Evolutionary conservation across 2,888 invertebrate genomes (phyloP), one percentile per base, ranked within the genome.

Genomic region (Eustalomyia histrio): DNA sequence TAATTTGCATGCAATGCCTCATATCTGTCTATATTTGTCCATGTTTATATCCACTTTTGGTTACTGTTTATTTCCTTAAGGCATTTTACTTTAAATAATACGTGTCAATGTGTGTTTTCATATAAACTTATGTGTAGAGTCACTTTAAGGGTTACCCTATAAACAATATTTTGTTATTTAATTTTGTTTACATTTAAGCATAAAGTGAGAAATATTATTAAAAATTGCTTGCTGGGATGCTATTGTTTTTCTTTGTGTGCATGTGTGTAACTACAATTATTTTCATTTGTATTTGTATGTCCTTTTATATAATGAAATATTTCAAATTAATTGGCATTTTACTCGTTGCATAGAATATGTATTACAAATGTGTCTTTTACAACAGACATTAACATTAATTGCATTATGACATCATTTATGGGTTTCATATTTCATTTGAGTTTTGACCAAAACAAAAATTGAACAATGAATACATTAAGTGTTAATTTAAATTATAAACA

Each of bases 351-450:
- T 50, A 16, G 39, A 12, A 10, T 24, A 21, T 29, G 29, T 29
- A 29, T 76, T 64, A 80, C 76, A 80, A 76, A 81, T 78, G 76
- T 78, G 69, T 74, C 53, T 57, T 76, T 78, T 74, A 76, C 60
- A 60, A 78, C 58, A 78, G 81, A 81, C 81, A 81, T 81, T 81
- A 76, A 74, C 81, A 74, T 81, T 81, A 78, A 81, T 81, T 81
- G 81, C 78, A 69, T 78, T 81, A 76, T 81, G 81, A 81, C 61
- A 81, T 67, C 81, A 71, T 69, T 61, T 81, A 81, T 61, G 74
- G 53, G 73, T 81, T 81, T 78, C 81, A 81, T 74, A 81, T 81
- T 74, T 78, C 78, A 81, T 74, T 81, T 81, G 65, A 78, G 61
- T 65, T 64, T 33, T 39, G 43, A 52, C 18, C 18, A 79, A 2